Evolutionary conservation across 1,140 invertebrate species (phyloP).

Genomic region (Pseudomyrmex concolor): DNA sequence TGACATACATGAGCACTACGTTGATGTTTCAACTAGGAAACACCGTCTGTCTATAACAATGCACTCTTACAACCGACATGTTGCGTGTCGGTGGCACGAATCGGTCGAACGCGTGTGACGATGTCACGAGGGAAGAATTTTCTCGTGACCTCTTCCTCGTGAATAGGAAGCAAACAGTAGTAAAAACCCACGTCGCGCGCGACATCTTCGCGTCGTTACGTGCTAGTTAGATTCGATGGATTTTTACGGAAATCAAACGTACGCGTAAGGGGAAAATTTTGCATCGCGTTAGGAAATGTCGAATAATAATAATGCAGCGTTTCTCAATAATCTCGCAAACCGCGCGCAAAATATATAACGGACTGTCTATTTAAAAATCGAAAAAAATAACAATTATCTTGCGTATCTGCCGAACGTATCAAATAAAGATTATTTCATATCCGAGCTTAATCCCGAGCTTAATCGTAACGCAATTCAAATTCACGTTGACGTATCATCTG

Average conservation of each 20-base stretch:
- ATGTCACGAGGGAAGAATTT: slow-evolving; percentile 43
- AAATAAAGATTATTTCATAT: background rate
- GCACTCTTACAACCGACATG: slow-evolving; percentile 20
- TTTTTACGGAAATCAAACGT: slow-evolving; percentile 8
- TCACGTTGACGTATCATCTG: slow-evolving; percentile 36
- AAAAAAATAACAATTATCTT: too few relatives aligned
- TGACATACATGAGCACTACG: slow-evolving; percentile 3
- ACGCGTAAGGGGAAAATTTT: background rate
- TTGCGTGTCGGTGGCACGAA: slow-evolving; percentile 27
- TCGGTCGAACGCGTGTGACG: slow-evolving; percentile 37
- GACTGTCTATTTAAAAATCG: too few relatives aligned
- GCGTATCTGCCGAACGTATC: too few relatives aligned
- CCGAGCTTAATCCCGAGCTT: too few relatives aligned
- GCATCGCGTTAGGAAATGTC: background rate
- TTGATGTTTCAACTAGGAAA: slow-evolving; percentile 10
- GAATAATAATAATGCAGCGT: background rate
- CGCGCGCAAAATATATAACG: background rate
- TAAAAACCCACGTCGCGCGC: background rate
- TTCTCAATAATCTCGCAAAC: background rate
- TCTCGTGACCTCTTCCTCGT: slow-evolving; percentile 11
- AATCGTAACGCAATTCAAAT: background rate
- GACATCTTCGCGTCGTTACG: background rate
- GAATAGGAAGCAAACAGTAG: slow-evolving; percentile 12
- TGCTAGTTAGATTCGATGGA: background rate
- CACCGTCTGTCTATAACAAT: slow-evolving; percentile 5